Conservation (phyloP, 2,797 vertebrate species). For the Sibirionetta formosa region DNA sequence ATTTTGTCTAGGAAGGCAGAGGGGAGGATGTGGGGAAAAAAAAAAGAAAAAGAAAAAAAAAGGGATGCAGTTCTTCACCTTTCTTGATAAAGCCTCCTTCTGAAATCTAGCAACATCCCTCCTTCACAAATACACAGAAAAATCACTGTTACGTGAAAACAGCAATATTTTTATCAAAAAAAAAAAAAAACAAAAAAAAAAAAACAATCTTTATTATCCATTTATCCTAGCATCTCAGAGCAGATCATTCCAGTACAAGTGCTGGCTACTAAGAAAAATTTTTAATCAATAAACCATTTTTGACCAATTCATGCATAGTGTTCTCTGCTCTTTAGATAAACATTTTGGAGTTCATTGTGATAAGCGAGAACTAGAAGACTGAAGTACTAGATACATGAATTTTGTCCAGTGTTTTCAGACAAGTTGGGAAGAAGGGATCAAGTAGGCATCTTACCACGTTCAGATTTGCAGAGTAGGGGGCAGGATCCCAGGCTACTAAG, state of each 20-base stretch:
- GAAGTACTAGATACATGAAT: not conserved
- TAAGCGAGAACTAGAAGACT: not conserved
- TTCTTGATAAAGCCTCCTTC: not conserved
- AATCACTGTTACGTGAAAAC: not conserved
- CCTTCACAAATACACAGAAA: not conserved
- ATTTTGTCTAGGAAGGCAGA: not conserved
- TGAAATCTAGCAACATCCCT: not conserved
- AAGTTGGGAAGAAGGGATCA: not conserved
- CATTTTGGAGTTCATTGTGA: not conserved
- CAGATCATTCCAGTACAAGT: not conserved
- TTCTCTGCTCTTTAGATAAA: not conserved
- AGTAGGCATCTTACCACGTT: conserved; percentile 86
- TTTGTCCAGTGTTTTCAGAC: not conserved
- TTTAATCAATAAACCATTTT: not conserved
- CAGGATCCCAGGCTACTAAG: conserved; percentile 97
- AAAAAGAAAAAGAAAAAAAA: not conserved
- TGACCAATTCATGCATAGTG: not conserved
- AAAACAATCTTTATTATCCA: not conserved
- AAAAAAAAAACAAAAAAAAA: not conserved
- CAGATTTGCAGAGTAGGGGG: conserved; percentile 93
- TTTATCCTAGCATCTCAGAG: not conserved
- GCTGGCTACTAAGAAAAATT: not conserved
- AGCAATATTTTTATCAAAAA: not conserved
- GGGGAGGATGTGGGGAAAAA: not conserved
- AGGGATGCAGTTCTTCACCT: not conserved